Percentiles rank a stretch among this genome's conserved stretches.
Evolutionary conservation across 2,113 vertebrate genomes (phyloP).

Genomic region (Nanorana parkeri): DNA sequence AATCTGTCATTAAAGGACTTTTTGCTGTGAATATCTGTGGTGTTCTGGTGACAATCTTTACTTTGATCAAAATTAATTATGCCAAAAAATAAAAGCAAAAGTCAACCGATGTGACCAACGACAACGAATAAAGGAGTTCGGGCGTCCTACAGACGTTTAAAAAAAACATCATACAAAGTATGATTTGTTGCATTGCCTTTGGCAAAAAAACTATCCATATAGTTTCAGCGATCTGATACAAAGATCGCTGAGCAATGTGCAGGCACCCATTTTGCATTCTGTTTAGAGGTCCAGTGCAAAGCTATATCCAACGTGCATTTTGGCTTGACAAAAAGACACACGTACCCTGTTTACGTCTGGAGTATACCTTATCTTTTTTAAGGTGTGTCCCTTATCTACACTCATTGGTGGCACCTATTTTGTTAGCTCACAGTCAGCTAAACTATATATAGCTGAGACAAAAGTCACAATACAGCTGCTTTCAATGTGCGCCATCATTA

Average conservation of each 20-base stretch:
- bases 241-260: not conserved
- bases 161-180: not conserved
- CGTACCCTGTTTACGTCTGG: not conserved
- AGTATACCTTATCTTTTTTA: not conserved
- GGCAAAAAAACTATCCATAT: slow-evolving; percentile 5
- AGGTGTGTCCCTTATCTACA: not conserved
- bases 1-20: too few species aligned
- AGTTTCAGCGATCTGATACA: not conserved
- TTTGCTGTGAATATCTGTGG: too few species aligned
- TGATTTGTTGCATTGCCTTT: slow-evolving; percentile 31
- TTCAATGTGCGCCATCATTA: not conserved
- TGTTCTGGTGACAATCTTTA: too few species aligned
- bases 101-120: too few species aligned
- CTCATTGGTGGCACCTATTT: not conserved
- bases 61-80: too few species aligned
- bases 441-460: too few species aligned
- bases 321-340: not conserved
- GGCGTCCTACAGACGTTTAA: too few species aligned
- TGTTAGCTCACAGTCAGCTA: not conserved
- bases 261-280: not conserved
- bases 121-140: too few species aligned
- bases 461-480: not conserved
- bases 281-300: not conserved
- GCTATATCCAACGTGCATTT: not conserved
- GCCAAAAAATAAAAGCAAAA: too few species aligned